Conservation (phyloP, 2,888 invertebrate genomes). For the Resseliella maxima region DNA sequence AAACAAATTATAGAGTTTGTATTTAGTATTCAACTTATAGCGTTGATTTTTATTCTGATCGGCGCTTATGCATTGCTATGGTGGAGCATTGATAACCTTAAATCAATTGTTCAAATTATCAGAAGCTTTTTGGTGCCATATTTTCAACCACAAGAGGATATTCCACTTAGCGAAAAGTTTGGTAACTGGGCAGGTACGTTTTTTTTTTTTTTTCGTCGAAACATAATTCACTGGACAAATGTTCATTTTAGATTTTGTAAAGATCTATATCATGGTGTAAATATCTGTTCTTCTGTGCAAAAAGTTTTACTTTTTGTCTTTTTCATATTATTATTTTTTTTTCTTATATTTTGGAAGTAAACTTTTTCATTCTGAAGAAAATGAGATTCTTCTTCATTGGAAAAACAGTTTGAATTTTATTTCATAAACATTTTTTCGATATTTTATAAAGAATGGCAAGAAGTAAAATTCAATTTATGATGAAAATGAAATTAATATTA, state of each 20-base stretch:
- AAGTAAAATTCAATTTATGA: too few species aligned
- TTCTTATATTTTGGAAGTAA: too few species aligned
- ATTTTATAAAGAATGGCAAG: too few species aligned
- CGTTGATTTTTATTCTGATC: constrained; percentile 66
- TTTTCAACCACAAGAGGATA: constrained; percentile 74
- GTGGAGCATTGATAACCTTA: constrained; percentile 72
- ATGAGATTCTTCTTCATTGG: too few species aligned
- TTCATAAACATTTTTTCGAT: too few species aligned
- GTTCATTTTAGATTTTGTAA: too few species aligned
- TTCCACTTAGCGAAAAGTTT: constrained; percentile 74
- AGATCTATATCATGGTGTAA: too few species aligned
- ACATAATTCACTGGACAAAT: too few species aligned
- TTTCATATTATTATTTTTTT: background rate
- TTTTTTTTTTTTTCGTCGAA: background rate
- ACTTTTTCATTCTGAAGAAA: too few species aligned
- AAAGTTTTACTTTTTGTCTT: too few species aligned
- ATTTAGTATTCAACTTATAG: constrained; percentile 32
- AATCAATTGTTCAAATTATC: constrained; percentile 72
- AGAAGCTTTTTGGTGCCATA: constrained; percentile 75
- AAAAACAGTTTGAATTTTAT: too few species aligned
- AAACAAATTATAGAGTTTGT: constrained; percentile 1
- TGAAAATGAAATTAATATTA: too few species aligned
- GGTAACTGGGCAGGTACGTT: constrained; percentile 86
- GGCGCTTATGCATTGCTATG: constrained; percentile 70
- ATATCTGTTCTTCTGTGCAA: background rate